These are phyloP conservation scores for Austrolebias charrua DNA, from an alignment of 2,797 vertebrate species.

Conservation along the genomic window DNA sequence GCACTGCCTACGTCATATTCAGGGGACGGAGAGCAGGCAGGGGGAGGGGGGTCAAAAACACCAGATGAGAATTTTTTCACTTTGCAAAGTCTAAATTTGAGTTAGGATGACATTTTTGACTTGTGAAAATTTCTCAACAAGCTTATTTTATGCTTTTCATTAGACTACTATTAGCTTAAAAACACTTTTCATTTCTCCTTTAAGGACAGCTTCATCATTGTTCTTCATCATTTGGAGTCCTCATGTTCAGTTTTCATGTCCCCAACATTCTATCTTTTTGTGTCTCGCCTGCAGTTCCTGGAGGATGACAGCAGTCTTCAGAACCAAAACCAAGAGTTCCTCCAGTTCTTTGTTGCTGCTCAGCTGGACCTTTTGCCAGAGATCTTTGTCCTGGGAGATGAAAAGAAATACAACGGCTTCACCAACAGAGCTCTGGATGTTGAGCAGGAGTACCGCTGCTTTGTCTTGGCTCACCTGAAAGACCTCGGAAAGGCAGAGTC, in stretches of 20 bases:
- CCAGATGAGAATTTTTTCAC: too few relatives aligned
- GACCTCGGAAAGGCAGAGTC: slow-evolving; percentile 75
- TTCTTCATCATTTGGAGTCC: not conserved
- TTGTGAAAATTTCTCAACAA: too few relatives aligned
- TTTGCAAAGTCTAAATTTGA: too few relatives aligned
- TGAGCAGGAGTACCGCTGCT: slow-evolving; percentile 89
- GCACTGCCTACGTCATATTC: too few relatives aligned
- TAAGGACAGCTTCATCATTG: too few relatives aligned
- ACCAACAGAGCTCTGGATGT: slow-evolving; percentile 87
- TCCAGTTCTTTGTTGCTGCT: slow-evolving; percentile 89
- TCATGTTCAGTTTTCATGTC: not conserved
- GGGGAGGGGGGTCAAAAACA: too few relatives aligned
- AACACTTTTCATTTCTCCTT: too few relatives aligned
- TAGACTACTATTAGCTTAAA: too few relatives aligned
- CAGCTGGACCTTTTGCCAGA: slow-evolving; percentile 86
- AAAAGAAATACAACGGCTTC: slow-evolving; percentile 89
- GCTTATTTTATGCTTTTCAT: too few relatives aligned
- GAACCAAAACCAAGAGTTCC: slow-evolving; percentile 79
- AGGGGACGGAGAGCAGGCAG: too few relatives aligned
- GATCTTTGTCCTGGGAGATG: slow-evolving; percentile 90
- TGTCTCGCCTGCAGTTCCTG: slow-evolving; percentile 79
- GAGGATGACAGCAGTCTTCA: slow-evolving; percentile 75
- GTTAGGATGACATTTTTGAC: too few relatives aligned
- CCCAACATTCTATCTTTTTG: not conserved
- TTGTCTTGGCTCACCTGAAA: slow-evolving; percentile 88